A percentile compares a stretch with the other conserved stretches of the same genome.
phyloP scores from a whole-genome alignment of 2,113 vertebrate genomes.

The Mirza zaza region DNA sequence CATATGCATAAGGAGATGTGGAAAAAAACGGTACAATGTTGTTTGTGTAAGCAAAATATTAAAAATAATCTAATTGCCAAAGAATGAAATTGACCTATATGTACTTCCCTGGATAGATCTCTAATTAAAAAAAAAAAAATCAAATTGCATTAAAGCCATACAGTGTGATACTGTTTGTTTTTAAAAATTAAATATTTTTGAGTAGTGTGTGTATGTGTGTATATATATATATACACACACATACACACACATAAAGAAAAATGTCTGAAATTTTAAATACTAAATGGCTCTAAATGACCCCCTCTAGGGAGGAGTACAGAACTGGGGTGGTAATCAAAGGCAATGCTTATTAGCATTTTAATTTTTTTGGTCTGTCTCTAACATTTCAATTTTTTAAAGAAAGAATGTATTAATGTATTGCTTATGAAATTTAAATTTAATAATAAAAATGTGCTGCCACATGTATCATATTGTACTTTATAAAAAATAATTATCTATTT shows the following conservation, averaged over 20 bases:
- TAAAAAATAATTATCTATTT: not conserved
- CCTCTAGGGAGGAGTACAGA: not conserved
- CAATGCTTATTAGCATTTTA: not conserved
- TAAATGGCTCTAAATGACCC: not conserved
- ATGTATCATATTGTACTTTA: not conserved
- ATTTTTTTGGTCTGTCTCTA: not conserved
- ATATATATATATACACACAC: too few relatives aligned
- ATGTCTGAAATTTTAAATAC: not conserved
- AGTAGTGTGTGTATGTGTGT: too few relatives aligned
- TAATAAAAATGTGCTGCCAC: not conserved
- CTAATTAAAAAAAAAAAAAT: not conserved
- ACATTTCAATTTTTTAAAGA: conserved; percentile 14
- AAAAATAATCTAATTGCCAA: not conserved
- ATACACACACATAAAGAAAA: not conserved
- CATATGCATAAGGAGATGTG: not conserved
- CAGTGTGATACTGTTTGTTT: not conserved
- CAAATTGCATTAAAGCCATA: not conserved
- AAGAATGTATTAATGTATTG: not conserved
- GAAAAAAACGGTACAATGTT: not conserved
- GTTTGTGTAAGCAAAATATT: not conserved
- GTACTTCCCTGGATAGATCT: not conserved
- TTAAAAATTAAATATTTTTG: not conserved
- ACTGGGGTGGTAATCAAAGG: not conserved
- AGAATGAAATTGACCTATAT: not conserved
- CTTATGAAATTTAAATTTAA: conserved; percentile 20